These are phyloP conservation scores for Paguma larvata DNA, from an alignment of 2,797 vertebrate species.

Conservation along the genomic window DNA sequence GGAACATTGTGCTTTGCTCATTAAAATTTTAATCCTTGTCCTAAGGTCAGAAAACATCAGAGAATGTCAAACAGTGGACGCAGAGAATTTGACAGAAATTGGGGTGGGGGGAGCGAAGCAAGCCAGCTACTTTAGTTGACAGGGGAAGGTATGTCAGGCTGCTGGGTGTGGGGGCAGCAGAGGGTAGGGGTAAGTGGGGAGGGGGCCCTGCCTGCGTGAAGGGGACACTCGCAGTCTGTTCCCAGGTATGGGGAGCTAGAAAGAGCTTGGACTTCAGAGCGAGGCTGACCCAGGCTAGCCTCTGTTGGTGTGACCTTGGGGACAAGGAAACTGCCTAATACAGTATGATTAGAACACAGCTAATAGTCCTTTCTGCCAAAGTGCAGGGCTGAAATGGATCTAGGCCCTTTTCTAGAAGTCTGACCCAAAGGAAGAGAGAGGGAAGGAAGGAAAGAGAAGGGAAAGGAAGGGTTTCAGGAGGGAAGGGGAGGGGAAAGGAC, in stretches of 20 bases:
- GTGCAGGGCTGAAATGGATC: not conserved
- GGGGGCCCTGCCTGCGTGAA: too few species aligned
- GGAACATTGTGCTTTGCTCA: constrained; percentile 76
- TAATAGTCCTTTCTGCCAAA: not conserved
- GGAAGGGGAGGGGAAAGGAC: too few species aligned
- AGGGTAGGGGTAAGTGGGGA: not conserved
- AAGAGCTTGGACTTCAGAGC: not conserved
- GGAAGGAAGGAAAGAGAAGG: not conserved
- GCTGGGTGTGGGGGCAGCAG: not conserved
- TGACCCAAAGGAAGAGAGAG: not conserved
- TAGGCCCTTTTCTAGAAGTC: not conserved
- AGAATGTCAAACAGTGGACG: constrained; percentile 60
- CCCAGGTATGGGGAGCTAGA: not conserved
- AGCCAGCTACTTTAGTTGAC: not conserved
- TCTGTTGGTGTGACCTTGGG: not conserved
- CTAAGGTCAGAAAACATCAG: constrained; percentile 81
- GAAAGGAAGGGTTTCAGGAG: too few species aligned
- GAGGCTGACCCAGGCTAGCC: not conserved
- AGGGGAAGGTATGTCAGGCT: not conserved
- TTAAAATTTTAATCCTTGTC: constrained; percentile 77
- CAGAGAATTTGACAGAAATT: not conserved
- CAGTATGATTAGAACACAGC: not conserved
- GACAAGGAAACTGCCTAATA: not conserved
- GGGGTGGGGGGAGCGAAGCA: not conserved
- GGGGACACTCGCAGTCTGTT: not conserved